Evolutionary conservation across 2,888 invertebrate species (phyloP).

Genomic region (Schizotus pectinicornis): DNA sequence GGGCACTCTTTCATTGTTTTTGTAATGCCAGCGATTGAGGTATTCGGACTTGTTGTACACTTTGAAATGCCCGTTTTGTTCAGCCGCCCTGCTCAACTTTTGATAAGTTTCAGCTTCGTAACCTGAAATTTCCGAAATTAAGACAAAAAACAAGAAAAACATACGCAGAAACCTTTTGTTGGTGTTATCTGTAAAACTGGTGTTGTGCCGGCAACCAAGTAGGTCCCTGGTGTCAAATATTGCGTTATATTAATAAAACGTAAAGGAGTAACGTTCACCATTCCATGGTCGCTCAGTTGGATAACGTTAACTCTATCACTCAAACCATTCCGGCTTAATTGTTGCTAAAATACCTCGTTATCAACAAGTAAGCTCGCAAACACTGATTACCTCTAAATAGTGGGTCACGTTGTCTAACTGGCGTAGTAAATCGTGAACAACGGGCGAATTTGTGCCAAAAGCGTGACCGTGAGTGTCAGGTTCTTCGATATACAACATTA

Average conservation of each 20-base stretch:
- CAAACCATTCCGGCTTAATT: constrained; percentile 61
- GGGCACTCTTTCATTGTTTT: constrained; percentile 64
- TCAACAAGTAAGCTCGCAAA: not conserved
- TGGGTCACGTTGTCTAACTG: constrained; percentile 63
- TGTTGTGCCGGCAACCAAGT: constrained; percentile 60
- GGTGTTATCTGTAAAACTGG: constrained; percentile 69
- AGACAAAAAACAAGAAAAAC: not conserved
- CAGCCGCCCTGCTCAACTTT: constrained; percentile 57
- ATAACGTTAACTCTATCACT: constrained; percentile 67
- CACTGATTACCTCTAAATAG: constrained; percentile 60
- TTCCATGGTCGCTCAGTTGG: constrained; percentile 77
- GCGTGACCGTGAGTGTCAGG: constrained; percentile 71
- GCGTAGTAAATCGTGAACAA: constrained; percentile 54
- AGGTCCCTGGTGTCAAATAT: constrained; percentile 61
- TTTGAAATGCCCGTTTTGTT: constrained; percentile 59
- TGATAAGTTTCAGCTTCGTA: constrained; percentile 60
- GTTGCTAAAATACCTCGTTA: constrained; percentile 47
- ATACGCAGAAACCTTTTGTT: constrained; percentile 56
- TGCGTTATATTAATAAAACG: constrained; percentile 64
- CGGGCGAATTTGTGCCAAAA: constrained; percentile 62
- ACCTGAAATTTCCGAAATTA: constrained; percentile 47
- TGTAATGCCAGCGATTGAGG: constrained; percentile 67
- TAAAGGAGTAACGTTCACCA: constrained; percentile 63
- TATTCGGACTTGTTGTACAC: constrained; percentile 68
- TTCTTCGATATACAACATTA: constrained; percentile 72